Evolutionary conservation across 2,113 vertebrate species (phyloP).

Genomic region (Pygathrix nemaeus): DNA sequence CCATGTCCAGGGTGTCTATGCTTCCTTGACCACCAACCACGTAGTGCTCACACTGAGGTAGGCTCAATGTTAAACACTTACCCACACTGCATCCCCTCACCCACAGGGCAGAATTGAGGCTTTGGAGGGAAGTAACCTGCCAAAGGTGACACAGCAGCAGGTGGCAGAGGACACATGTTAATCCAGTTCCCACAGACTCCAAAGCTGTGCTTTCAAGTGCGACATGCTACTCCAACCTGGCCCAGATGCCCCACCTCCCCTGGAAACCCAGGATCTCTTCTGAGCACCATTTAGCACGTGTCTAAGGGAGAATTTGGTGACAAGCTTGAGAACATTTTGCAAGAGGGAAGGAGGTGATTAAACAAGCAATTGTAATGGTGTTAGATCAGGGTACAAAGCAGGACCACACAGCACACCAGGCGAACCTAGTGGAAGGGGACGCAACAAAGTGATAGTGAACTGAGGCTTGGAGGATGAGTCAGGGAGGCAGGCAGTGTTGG

Average conservation of each 20-base stretch:
- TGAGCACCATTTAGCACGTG: neutral
- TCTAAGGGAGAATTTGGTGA: neutral
- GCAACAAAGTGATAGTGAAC: neutral
- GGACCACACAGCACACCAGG: neutral
- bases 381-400: neutral
- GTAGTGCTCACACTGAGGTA: neutral
- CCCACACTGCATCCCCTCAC: rapidly evolving
- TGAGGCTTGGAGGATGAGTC: neutral
- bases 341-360: neutral
- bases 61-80: neutral
- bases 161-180: neutral
- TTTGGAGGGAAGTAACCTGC: neutral
- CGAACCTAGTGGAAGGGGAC: neutral
- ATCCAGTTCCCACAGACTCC: neutral
- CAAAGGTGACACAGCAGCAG: neutral
- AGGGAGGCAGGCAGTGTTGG: rapidly evolving
- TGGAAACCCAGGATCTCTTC: neutral
- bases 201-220: neutral
- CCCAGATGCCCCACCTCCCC: neutral
- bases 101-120: neutral
- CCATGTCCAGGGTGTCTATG: neutral
- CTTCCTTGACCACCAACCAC: neutral
- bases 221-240: rapidly evolving
- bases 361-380: neutral
- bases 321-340: neutral